phyloP scores from a whole-genome alignment of 2,797 vertebrate species.

The Tragopan temminckii region DNA sequence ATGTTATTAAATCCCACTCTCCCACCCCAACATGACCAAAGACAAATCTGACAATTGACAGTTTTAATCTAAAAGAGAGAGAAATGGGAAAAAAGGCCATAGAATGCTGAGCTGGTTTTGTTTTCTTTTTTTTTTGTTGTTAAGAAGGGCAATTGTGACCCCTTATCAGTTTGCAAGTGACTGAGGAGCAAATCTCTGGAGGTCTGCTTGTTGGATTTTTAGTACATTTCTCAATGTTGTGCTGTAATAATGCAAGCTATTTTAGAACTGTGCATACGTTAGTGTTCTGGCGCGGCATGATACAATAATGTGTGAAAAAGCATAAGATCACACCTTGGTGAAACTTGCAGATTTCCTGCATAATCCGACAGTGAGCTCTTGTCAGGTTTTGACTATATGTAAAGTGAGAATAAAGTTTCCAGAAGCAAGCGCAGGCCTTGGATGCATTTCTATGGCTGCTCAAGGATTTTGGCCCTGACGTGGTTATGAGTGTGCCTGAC shows the following conservation, averaged over 20 bases:
- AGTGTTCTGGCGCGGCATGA: slow-evolving; percentile 78
- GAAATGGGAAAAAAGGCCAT: neutral
- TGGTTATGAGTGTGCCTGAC: neutral
- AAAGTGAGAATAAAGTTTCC: slow-evolving; percentile 76
- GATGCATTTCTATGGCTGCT: slow-evolving; percentile 56
- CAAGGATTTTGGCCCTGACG: slow-evolving; percentile 29
- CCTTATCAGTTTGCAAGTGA: slow-evolving; percentile 19
- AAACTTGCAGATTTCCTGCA: slow-evolving; percentile 83
- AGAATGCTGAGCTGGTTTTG: neutral
- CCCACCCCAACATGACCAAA: slow-evolving; percentile 55
- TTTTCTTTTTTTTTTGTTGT: neutral
- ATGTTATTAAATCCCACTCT: slow-evolving; percentile 69
- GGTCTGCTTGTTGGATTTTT: slow-evolving; percentile 6
- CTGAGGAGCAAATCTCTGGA: slow-evolving; percentile 44
- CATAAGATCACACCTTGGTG: slow-evolving; percentile 82
- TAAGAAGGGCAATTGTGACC: slow-evolving; percentile 15
- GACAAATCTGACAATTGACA: slow-evolving; percentile 56
- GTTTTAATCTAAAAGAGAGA: slow-evolving; percentile 41
- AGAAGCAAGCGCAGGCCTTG: slow-evolving; percentile 58
- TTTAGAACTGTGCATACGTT: slow-evolving; percentile 83
- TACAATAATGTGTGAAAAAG: slow-evolving; percentile 83
- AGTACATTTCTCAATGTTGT: slow-evolving; percentile 48
- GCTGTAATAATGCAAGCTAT: slow-evolving; percentile 79
- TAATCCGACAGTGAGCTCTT: slow-evolving; percentile 80
- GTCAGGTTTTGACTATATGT: slow-evolving; percentile 78